A percentile compares a stretch with the other conserved stretches of the same genome.
phyloP scores from a whole-genome alignment of 2,113 vertebrate species.

The Dinomys branickii region DNA sequence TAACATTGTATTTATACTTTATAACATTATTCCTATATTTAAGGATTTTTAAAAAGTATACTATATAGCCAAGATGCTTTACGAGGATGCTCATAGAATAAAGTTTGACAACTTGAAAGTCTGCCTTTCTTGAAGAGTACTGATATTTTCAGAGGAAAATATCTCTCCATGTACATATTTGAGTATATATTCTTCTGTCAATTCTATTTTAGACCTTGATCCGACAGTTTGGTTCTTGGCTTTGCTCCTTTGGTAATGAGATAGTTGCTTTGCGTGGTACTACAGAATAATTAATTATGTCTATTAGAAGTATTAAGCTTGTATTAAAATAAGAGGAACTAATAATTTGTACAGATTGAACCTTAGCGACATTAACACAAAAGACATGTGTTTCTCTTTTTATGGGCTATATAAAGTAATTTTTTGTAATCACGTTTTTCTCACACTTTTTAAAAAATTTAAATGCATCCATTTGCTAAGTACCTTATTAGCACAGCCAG shows the following conservation, averaged over 20 bases:
- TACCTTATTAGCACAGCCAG: background rate
- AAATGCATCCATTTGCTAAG: background rate
- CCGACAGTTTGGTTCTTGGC: constrained; percentile 10
- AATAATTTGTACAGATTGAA: background rate
- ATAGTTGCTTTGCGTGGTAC: background rate
- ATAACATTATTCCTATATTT: constrained; percentile 8
- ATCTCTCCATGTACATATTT: background rate
- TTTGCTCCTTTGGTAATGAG: constrained; percentile 2
- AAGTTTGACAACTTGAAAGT: constrained; percentile 41
- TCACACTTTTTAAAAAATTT: background rate
- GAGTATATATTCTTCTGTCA: background rate
- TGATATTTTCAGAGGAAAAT: constrained; percentile 42
- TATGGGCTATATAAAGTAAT: background rate
- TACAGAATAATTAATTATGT: constrained; percentile 33
- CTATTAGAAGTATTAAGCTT: constrained; percentile 29
- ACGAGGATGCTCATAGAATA: constrained; percentile 42
- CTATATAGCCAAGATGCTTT: constrained; percentile 23
- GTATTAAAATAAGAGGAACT: background rate
- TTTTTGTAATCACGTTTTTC: constrained; percentile 26
- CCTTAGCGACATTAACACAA: background rate
- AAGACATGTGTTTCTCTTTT: background rate
- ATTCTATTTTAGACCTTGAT: constrained; percentile 1
- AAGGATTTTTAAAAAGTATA: background rate
- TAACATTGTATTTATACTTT: constrained; percentile 36
- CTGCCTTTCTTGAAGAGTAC: background rate